These are phyloP conservation scores for Gambusia affinis DNA, from an alignment of 2,113 vertebrate genomes.

Conservation along the genomic window DNA sequence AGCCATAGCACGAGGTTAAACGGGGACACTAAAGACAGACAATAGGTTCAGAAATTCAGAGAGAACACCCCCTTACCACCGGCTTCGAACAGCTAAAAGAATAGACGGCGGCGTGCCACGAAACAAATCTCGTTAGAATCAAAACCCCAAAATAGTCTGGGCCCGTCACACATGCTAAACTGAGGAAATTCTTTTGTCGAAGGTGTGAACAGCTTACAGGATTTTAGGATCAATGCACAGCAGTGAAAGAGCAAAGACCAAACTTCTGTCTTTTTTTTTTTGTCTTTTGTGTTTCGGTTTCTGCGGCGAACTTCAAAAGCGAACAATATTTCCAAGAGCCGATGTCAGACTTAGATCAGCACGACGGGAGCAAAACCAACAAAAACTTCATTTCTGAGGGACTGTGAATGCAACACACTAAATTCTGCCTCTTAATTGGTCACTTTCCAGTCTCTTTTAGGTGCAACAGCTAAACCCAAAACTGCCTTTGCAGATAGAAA, in stretches of 20 bases:
- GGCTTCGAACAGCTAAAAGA: background rate
- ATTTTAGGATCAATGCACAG: background rate
- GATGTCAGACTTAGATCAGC: background rate
- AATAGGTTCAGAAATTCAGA: background rate
- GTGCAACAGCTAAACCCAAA: no score
- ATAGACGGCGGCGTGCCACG: background rate
- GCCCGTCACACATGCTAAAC: background rate
- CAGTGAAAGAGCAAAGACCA: no score
- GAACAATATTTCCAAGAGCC: no score
- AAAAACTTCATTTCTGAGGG: background rate
- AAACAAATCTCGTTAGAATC: background rate
- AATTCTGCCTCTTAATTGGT: background rate
- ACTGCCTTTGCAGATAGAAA: no score
- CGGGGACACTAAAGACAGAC: background rate
- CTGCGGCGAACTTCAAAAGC: no score
- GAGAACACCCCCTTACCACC: no score
- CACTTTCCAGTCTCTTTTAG: no score
- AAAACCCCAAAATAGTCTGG: background rate
- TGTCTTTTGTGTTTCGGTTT: background rate
- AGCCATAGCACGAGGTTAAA: background rate
- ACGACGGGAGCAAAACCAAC: background rate
- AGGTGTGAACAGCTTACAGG: background rate
- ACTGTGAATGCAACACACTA: background rate
- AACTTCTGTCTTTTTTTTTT: background rate
- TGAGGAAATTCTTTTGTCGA: background rate